Percentiles rank a stretch among this genome's conserved stretches.
Conservation (phyloP, 2,888 invertebrate species). For the Lysandra bellargus region DNA sequence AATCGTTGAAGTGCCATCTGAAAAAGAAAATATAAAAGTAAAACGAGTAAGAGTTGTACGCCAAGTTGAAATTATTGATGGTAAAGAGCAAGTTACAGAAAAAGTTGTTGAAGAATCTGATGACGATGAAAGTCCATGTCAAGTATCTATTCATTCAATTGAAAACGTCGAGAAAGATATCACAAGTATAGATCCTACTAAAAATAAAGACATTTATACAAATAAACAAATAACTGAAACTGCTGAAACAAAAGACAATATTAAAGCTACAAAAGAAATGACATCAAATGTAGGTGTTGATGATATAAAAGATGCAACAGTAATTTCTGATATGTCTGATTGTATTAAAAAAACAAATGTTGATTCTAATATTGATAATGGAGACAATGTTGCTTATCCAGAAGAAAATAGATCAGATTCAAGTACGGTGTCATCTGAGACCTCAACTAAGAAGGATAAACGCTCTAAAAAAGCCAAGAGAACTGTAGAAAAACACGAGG, state of each 20-base stretch:
- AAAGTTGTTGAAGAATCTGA: slow-evolving; percentile 83
- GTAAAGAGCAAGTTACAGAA: slow-evolving; percentile 66
- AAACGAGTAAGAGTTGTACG: slow-evolving; percentile 82
- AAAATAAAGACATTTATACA: neutral
- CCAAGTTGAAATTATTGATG: slow-evolving; percentile 44
- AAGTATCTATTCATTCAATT: slow-evolving; percentile 34
- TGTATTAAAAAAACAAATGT: neutral
- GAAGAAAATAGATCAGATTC: neutral
- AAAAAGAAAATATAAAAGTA: slow-evolving; percentile 57
- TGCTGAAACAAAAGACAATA: neutral
- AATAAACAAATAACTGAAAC: neutral
- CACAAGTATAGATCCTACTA: neutral
- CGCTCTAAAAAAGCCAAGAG: slow-evolving; percentile 10
- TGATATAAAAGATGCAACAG: neutral
- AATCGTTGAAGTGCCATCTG: slow-evolving; percentile 51
- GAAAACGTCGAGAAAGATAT: slow-evolving; percentile 7
- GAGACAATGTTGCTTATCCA: neutral
- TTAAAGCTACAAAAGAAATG: neutral
- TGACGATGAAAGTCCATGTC: slow-evolving; percentile 64
- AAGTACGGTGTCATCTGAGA: neutral
- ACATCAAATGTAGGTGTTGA: neutral
- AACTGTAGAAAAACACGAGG: neutral
- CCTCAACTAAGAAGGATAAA: neutral
- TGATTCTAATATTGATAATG: neutral
- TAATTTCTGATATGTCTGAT: neutral